Evolutionary conservation across 2,113 vertebrate genomes (phyloP).

Genomic region (Chloropsis hardwickii): DNA sequence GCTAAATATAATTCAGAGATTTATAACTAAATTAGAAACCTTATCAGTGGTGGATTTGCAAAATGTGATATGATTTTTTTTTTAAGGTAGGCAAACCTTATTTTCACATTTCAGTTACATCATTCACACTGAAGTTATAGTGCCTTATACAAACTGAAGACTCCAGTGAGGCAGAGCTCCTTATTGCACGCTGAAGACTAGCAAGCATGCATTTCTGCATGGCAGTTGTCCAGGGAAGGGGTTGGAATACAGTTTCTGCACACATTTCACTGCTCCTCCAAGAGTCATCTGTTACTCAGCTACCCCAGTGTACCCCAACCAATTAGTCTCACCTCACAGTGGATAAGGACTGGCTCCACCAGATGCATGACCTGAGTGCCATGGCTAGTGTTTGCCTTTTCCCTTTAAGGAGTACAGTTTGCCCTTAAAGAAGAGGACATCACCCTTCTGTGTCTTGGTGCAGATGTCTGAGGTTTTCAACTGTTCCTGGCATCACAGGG

Average conservation of each 20-base stretch:
- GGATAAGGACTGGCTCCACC: accelerated
- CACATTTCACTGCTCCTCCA: not conserved
- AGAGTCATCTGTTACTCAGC: not conserved
- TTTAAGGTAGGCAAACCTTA: not conserved
- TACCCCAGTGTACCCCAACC: not conserved
- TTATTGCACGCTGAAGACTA: not conserved
- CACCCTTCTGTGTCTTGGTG: not conserved
- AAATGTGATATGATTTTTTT: not conserved
- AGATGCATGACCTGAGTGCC: not conserved
- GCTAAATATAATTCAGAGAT: not conserved
- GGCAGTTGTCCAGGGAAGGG: not conserved
- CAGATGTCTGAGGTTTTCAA: not conserved
- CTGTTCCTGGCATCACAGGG: accelerated
- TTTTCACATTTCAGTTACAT: not conserved
- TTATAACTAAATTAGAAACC: not conserved
- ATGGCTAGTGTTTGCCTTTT: not conserved
- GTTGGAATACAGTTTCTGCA: not conserved
- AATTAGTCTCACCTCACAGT: not conserved
- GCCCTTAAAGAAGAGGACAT: not conserved
- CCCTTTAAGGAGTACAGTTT: not conserved
- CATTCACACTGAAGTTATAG: not conserved
- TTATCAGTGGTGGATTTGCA: not conserved
- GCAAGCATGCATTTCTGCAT: not conserved
- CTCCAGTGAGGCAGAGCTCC: not conserved
- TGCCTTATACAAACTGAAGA: not conserved